Evolutionary conservation across 2,888 invertebrate genomes (phyloP).

Genomic region (Bruchidius siliquastri): DNA sequence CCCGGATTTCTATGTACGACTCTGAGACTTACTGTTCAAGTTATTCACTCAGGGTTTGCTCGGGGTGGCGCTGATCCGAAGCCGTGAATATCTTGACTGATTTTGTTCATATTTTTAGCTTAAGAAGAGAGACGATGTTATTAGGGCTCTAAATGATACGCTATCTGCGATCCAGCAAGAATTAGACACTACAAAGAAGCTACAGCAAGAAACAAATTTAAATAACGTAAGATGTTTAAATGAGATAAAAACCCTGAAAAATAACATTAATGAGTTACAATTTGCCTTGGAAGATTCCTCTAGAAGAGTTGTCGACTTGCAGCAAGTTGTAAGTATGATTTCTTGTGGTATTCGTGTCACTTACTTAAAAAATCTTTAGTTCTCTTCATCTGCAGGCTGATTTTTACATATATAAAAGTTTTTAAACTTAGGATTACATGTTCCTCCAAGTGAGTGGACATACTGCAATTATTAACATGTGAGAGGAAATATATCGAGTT

Average conservation of each 20-base stretch:
- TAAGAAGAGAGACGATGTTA: constrained; percentile 28
- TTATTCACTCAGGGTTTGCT: no score
- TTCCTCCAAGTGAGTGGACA: no score
- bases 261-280: constrained; percentile 37
- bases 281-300: constrained; percentile 32
- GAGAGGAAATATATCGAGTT: no score
- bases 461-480: no score
- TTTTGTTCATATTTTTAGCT: constrained; percentile 4
- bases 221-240: constrained; percentile 29
- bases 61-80: no score
- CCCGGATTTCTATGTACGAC: no score
- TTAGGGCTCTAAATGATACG: constrained; percentile 27
- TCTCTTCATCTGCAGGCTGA: no score
- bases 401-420: no score
- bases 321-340: constrained; percentile 38
- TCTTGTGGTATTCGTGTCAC: neutral
- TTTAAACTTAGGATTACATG: no score
- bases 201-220: constrained; percentile 23
- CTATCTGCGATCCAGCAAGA: constrained; percentile 28
- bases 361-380: no score
- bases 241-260: constrained; percentile 35
- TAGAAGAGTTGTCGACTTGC: constrained; percentile 36
- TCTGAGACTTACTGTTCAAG: no score
- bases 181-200: constrained; percentile 25
- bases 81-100: no score